These are phyloP conservation scores for Lucilia cuprina DNA, from an alignment of 1,140 invertebrate species.

Conservation along the genomic window DNA sequence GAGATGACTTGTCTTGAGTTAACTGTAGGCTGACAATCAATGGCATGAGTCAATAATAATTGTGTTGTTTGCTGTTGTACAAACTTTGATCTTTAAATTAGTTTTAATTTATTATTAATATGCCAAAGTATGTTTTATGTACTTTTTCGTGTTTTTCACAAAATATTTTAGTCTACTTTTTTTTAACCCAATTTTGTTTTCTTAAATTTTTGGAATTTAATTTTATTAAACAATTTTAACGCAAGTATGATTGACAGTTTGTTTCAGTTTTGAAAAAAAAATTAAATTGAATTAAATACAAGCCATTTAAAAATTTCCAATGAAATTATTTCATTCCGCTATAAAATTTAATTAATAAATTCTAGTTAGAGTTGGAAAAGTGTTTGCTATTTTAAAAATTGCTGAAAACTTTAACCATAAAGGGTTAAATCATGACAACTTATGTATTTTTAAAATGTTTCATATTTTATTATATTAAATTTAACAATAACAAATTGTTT, in stretches of 20 bases:
- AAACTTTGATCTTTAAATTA: slow-evolving; percentile 35
- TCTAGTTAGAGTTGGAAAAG: neutral
- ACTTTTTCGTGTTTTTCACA: neutral
- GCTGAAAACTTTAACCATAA: neutral
- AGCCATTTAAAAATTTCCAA: neutral
- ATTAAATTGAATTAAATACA: neutral
- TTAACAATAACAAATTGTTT: no score
- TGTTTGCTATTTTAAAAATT: neutral
- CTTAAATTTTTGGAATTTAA: neutral
- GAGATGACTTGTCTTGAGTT: no score
- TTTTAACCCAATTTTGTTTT: neutral
- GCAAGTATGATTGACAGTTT: slow-evolving; percentile 10
- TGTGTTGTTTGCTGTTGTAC: neutral
- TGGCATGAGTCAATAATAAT: slow-evolving; percentile 10
- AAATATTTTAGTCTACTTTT: neutral
- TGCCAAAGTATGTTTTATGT: neutral
- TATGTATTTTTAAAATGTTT: no score
- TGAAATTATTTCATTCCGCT: neutral
- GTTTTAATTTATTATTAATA: slow-evolving; percentile 33
- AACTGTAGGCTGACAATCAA: no score
- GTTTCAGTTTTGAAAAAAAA: neutral
- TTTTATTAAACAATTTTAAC: slow-evolving; percentile 1
- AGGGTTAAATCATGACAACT: no score
- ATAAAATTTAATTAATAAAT: neutral
- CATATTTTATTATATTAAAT: no score